Evolutionary conservation across 2,888 invertebrate species (phyloP).

Genomic region (Cyclophora albipunctata): DNA sequence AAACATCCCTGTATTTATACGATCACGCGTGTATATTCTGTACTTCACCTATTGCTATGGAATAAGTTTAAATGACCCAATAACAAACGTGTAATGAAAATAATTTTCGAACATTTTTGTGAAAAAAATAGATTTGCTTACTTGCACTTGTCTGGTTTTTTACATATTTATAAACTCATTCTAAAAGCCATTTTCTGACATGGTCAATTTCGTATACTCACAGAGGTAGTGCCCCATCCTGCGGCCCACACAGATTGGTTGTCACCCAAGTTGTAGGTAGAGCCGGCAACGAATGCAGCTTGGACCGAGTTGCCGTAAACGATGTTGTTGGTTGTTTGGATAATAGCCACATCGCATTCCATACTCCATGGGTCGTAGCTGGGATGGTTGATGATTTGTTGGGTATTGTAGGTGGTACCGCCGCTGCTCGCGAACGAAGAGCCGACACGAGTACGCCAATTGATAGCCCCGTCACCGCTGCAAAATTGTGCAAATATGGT

Average conservation of each 20-base stretch:
- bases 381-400: conserved; percentile 23
- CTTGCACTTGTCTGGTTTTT: neutral
- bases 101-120: neutral
- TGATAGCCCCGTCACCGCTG: conserved; percentile 21
- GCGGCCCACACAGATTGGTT: conserved; percentile 36
- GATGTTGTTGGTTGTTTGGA: conserved; percentile 21
- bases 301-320: conserved; percentile 16
- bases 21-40: too few relatives aligned
- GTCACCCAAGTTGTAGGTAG: conserved; percentile 32
- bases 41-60: neutral
- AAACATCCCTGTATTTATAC: too few relatives aligned
- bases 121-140: neutral
- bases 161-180: neutral
- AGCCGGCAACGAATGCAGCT: conserved; percentile 30
- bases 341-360: conserved; percentile 32
- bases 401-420: conserved; percentile 19
- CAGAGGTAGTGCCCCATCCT: conserved; percentile 39
- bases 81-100: neutral
- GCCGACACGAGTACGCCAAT: conserved; percentile 30
- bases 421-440: conserved; percentile 33
- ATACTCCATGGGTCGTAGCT: conserved; percentile 15
- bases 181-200: neutral
- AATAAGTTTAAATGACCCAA: neutral
- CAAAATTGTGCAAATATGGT: conserved; percentile 1
- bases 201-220: conserved; percentile 18